Percentiles rank a stretch among this genome's conserved stretches.
These are phyloP conservation scores for Drosophila mojavensis DNA, from an alignment of 1,140 invertebrate genomes.

Conservation along the genomic window DNA sequence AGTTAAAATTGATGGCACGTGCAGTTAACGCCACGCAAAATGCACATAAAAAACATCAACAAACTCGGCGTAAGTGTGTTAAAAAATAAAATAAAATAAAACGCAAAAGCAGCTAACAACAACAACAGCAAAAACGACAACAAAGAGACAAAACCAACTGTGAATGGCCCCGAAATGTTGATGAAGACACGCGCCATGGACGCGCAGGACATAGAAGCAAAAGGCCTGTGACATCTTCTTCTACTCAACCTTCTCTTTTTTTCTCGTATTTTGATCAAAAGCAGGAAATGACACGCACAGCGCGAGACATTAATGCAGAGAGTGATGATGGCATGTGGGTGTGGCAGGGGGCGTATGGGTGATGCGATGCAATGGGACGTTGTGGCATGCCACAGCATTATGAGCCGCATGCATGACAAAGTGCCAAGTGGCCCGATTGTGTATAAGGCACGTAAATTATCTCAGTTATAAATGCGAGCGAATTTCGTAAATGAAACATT, in stretches of 20 bases:
- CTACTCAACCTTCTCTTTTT: not conserved
- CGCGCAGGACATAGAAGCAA: constrained; percentile 10
- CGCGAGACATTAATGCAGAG: constrained; percentile 32
- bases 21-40: constrained; percentile 77
- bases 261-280: constrained; percentile 37
- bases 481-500: not conserved
- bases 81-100: constrained; percentile 46
- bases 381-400: constrained; percentile 33
- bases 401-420: constrained; percentile 31
- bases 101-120: too few relatives aligned
- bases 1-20: constrained; percentile 78
- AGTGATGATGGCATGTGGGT: constrained; percentile 16
- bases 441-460: constrained; percentile 10
- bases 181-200: constrained; percentile 51
- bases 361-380: constrained; percentile 49
- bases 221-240: constrained; percentile 42
- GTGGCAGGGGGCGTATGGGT: not conserved
- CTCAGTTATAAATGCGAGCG: not conserved
- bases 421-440: constrained; percentile 17
- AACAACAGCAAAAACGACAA: constrained; percentile 7
- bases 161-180: constrained; percentile 60
- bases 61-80: constrained; percentile 55
- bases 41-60: constrained; percentile 69
- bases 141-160: constrained; percentile 27
- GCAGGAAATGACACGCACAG: constrained; percentile 67